Conservation (phyloP, 2,888 invertebrate species). For the Malacosoma neustria region DNA sequence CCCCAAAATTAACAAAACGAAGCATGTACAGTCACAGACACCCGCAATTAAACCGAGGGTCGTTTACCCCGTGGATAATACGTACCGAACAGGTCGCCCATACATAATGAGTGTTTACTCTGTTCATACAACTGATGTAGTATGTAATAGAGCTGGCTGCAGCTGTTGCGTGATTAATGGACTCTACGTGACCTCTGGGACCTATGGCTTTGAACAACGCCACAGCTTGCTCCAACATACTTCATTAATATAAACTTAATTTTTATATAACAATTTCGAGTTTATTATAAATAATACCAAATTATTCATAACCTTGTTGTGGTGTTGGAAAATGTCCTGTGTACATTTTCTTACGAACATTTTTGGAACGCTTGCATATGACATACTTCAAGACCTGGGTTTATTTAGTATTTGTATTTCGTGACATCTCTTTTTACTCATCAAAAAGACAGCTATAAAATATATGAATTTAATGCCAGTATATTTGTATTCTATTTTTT, state of each 20-base stretch:
- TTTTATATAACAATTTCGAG: no score
- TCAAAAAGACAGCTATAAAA: no score
- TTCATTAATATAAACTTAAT: not conserved
- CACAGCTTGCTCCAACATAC: not conserved
- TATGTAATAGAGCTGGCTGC: slow-evolving; percentile 31
- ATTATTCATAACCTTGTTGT: no score
- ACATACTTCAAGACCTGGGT: no score
- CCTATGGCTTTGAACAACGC: slow-evolving; percentile 21
- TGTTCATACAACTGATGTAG: slow-evolving; percentile 10
- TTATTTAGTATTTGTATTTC: no score
- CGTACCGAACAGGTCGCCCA: slow-evolving; percentile 14
- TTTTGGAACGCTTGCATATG: no score
- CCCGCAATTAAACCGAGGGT: not conserved
- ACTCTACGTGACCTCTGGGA: slow-evolving; percentile 25
- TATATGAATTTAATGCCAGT: no score
- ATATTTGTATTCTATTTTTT: no score
- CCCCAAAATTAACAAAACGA: not conserved
- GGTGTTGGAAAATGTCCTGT: no score
- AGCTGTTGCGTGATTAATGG: slow-evolving; percentile 47
- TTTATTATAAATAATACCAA: no score
- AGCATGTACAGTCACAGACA: not conserved
- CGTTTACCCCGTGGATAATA: not conserved
- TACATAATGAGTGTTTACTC: slow-evolving; percentile 25
- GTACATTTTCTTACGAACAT: no score
- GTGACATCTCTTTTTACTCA: no score